Evolutionary conservation across 2,888 invertebrate species (phyloP).

Genomic region (Napeogenes sylphis): DNA sequence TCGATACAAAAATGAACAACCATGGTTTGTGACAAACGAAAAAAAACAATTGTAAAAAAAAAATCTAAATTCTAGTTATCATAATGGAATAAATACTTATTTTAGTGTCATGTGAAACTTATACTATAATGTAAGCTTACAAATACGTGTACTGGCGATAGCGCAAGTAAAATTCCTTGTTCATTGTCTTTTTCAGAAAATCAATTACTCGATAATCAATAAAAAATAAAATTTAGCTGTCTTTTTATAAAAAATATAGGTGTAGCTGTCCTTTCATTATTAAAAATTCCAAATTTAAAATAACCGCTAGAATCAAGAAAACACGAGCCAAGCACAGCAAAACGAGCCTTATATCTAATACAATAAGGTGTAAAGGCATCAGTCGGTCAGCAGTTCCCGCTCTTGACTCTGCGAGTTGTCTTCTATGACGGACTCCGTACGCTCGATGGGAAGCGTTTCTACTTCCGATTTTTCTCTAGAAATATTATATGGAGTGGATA

Average conservation of each 20-base stretch:
- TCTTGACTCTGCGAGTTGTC: slow-evolving; percentile 38
- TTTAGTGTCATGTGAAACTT: slow-evolving; percentile 1
- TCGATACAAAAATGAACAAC: slow-evolving; percentile 15
- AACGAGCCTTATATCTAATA: slow-evolving; percentile 30
- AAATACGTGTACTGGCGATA: background rate
- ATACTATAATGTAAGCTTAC: background rate
- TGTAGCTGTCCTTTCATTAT: background rate
- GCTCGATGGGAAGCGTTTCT: slow-evolving; percentile 54
- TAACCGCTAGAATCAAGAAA: slow-evolving; percentile 5
- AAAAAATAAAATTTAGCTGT: background rate
- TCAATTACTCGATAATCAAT: background rate
- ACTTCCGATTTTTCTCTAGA: slow-evolving; percentile 53
- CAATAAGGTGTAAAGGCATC: slow-evolving; percentile 41
- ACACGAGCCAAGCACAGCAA: slow-evolving; percentile 14
- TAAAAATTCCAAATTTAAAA: background rate
- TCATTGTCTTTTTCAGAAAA: background rate
- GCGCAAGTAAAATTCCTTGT: background rate
- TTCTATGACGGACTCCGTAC: slow-evolving; percentile 63
- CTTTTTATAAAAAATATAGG: background rate
- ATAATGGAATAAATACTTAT: background rate
- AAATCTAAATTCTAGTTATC: background rate
- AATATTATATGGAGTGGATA: slow-evolving; percentile 15
- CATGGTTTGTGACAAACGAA: slow-evolving; percentile 7
- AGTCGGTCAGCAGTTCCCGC: slow-evolving; percentile 50
- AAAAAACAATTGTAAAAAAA: background rate